A percentile compares a stretch with the other conserved stretches of the same genome.
These are phyloP conservation scores for Nymphalis io DNA, from an alignment of 1,140 invertebrate genomes.

Conservation along the genomic window DNA sequence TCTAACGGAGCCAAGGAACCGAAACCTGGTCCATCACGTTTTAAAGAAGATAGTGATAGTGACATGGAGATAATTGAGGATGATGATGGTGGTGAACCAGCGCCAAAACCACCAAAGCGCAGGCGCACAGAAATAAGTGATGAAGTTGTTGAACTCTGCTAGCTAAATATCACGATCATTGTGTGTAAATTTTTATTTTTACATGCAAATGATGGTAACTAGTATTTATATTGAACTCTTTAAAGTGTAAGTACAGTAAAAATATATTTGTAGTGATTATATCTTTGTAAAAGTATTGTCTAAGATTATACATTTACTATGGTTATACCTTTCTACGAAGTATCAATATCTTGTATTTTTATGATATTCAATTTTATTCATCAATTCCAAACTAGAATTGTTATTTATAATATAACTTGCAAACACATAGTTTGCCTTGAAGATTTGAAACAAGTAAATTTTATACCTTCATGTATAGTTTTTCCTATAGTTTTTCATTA, in stretches of 20 bases:
- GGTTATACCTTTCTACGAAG: not conserved
- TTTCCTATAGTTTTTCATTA: not conserved
- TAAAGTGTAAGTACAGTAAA: slow-evolving; percentile 10
- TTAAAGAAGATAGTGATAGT: slow-evolving; percentile 70
- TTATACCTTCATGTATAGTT: not conserved
- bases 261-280: slow-evolving; percentile 16
- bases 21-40: slow-evolving; percentile 64
- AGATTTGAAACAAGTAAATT: not conserved
- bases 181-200: slow-evolving; percentile 16
- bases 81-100: slow-evolving; percentile 61
- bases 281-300: slow-evolving; percentile 17
- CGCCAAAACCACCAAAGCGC: slow-evolving; percentile 62
- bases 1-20: slow-evolving; percentile 65
- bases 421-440: not conserved
- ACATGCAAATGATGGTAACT: slow-evolving; percentile 3
- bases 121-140: slow-evolving; percentile 58
- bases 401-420: not conserved
- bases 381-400: not conserved
- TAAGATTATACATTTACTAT: not conserved
- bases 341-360: not conserved
- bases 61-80: slow-evolving; percentile 80
- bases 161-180: slow-evolving; percentile 33
- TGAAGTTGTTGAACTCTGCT: slow-evolving; percentile 70
- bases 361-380: not conserved
- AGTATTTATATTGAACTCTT: slow-evolving; percentile 18